Conservation (phyloP, 2,797 vertebrate species). For the Naso thynnoides region DNA sequence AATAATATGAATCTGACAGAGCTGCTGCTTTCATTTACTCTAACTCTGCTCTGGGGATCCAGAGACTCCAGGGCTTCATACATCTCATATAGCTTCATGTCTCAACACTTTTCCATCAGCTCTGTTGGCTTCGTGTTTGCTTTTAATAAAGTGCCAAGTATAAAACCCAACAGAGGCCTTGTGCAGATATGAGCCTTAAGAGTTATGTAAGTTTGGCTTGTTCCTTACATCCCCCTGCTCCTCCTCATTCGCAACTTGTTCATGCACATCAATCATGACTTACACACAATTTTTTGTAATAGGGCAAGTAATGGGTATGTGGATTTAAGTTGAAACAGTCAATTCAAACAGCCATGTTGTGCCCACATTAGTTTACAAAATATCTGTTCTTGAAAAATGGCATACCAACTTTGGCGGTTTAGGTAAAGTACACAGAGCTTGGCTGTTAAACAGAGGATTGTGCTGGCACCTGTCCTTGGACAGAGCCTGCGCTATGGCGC, state of each 20-base stretch:
- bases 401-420: constrained; percentile 35
- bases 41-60: constrained; percentile 85
- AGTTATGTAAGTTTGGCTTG: constrained; percentile 20
- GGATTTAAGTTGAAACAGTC: constrained; percentile 12
- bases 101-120: constrained; percentile 83
- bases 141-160: constrained; percentile 75
- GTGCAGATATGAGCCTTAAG: constrained; percentile 8
- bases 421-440: constrained; percentile 55
- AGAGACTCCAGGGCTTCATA: constrained; percentile 84
- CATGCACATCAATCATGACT: not conserved
- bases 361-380: constrained; percentile 40
- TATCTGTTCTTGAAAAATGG: constrained; percentile 33
- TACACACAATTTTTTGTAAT: not conserved
- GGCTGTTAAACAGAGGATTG: constrained; percentile 75
- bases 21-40: constrained; percentile 86
- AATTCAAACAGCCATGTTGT: constrained; percentile 46
- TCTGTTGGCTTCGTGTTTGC: constrained; percentile 77
- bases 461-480: constrained; percentile 71
- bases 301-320: constrained; percentile 16
- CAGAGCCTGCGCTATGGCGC: constrained; percentile 42
- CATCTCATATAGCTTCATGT: constrained; percentile 87
- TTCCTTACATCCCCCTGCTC: not conserved
- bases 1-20: constrained; percentile 85
- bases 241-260: not conserved
- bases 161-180: constrained; percentile 39